Evolutionary conservation across 2,797 vertebrate species (phyloP), one percentile per base, ranked within the genome.

Genomic region (Phylloscopus collybita): DNA sequence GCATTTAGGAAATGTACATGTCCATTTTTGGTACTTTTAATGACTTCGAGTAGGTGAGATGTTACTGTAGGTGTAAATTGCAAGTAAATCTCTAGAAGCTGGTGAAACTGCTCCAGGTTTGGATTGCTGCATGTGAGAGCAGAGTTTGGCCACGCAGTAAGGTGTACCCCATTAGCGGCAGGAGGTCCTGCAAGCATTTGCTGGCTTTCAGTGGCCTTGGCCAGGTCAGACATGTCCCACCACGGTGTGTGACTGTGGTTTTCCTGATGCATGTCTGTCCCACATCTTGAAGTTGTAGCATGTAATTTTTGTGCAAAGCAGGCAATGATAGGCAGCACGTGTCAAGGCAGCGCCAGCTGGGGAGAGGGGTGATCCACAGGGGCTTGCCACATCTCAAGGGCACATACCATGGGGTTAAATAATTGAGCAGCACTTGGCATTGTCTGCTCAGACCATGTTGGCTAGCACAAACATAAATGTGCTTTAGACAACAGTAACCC

Each of bases 261-360:
- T 67, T 84, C 42, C 23, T 26, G 12, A 1, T 1, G 2, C 0
- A 0, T 1, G 2, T 47, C 47, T 70, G 14, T 57, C 4, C n/a
- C 18, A 6, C 4, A 5, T 32, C 44, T 64, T 50, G 62, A 45
- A 75, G 56, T 3, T 73, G 49, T 36, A 27, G 38, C 2, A 0
- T 9, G 23, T 42, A 13, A 5, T 42, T 70, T 27, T 59, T 53
- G 36, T 19, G 11, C 3, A 2, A 34, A 36, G 22, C 30, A 17
- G 56, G 64, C 3, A 7, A 1, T 32, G 74, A 15, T 4, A 26
- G 30, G 13, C 4, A 19, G 49, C 27, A 8, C 0, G 0, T 1
- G 6, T 34, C 5, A 6, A 67, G 60, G 75, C 36, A 69, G 51
- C 5, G 4, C 38, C 74, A 80, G 69, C 36, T 0, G 0, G 65